Evolutionary conservation across 2,888 invertebrate genomes (phyloP), one percentile per base, ranked within the genome.

Genomic region (Mechanitis messenoides): DNA sequence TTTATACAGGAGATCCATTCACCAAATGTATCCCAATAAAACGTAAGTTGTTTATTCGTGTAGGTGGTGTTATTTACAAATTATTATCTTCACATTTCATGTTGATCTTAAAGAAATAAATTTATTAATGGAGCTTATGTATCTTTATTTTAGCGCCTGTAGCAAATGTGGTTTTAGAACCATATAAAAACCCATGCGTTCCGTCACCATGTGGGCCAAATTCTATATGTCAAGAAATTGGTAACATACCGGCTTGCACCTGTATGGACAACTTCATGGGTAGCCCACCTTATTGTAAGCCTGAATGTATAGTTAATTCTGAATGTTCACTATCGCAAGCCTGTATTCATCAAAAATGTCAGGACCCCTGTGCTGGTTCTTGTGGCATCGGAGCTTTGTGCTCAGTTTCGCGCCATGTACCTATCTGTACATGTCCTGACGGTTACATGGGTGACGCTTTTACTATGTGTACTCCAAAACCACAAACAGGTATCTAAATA

Each of bases 121-220:
- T 2, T 3, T 50, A 31, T 50, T 50, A 31, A 45, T 54, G 45
- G 20, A 54, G 3, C 20, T 53, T 33, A n/a, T 12, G 45, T 45
- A n/a, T 56, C 11, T 45, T 58, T 58, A 53, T 70, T 64, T 63
- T 85, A 88, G 86, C 88, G 64, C 87, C 89, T n/a, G 70, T 85
- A 53, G 86, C 87, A 57, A 87, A 91, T 64, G 78, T 82, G 45
- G 83, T 85, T 56, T 75, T 87, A 62, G 91, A 91, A 75, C 91
- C 90, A 56, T 88, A 90, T 64, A 80, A 70, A 66, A 87, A 90
- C 72, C 92, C 92, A 54, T 93, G 93, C 72, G 79, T 91, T 61
- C 92, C 92, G 33, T 92, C 92, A n/a, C 93, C 93, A 28, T 94
- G 94, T 76, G 95, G 95, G 50, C 89, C 93, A 46, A 94, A 95